These are phyloP conservation scores for Hydriomena furcata DNA, from an alignment of 2,888 invertebrate species.

Conservation along the genomic window DNA sequence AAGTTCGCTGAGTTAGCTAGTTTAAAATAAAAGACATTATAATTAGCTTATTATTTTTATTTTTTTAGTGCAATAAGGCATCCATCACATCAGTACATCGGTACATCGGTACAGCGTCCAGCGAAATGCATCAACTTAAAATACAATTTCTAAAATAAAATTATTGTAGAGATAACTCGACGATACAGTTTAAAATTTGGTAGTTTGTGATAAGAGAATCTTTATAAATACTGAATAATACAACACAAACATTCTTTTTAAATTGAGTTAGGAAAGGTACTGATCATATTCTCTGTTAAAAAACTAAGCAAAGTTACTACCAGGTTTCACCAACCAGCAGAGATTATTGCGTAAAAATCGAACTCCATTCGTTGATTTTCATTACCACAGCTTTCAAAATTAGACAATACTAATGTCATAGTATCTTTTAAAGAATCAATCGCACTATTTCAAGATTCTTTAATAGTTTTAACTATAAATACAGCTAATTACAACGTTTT, in stretches of 20 bases:
- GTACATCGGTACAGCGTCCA: slow-evolving; percentile 36
- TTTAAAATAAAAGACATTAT: slow-evolving; percentile 35
- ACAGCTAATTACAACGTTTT: too few species aligned
- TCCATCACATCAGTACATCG: slow-evolving; percentile 52
- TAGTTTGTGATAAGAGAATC: slow-evolving; percentile 31
- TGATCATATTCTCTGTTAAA: slow-evolving; percentile 1
- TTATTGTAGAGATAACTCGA: slow-evolving; percentile 14
- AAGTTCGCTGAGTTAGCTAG: not conserved
- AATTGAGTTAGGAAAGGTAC: not conserved
- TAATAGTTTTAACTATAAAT: too few species aligned
- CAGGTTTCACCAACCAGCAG: too few species aligned
- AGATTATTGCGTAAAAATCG: too few species aligned
- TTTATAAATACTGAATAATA: slow-evolving; percentile 35
- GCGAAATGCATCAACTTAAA: slow-evolving; percentile 45
- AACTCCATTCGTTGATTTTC: too few species aligned
- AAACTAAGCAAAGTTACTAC: too few species aligned
- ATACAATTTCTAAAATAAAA: slow-evolving; percentile 32
- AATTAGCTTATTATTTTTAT: slow-evolving; percentile 55
- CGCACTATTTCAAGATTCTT: too few species aligned
- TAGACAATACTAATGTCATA: too few species aligned
- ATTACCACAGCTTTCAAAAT: too few species aligned
- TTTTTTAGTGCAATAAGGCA: slow-evolving; percentile 77
- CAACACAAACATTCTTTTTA: slow-evolving; percentile 7
- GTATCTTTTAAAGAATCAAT: too few species aligned
- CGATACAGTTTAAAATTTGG: slow-evolving; percentile 15